A percentile compares a stretch with the other conserved stretches of the same genome.
phyloP scores from a whole-genome alignment of 2,113 vertebrate genomes.

The Passer montanus region DNA sequence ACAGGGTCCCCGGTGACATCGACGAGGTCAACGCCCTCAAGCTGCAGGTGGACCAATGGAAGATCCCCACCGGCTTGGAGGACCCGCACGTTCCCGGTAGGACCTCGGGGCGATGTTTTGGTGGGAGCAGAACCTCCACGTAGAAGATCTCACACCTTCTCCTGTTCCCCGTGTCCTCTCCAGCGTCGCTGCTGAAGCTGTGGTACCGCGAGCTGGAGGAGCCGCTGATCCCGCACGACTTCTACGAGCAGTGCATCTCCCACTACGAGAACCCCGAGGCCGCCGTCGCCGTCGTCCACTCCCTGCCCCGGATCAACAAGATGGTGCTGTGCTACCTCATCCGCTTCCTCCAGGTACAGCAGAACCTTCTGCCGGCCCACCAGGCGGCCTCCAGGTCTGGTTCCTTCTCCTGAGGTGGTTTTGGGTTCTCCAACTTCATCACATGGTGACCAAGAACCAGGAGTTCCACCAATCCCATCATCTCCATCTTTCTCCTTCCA shows the following conservation, averaged over 20 bases:
- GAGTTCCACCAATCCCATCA: background rate
- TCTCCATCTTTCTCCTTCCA: no score
- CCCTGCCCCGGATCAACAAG: constrained; percentile 95
- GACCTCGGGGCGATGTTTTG: accelerated
- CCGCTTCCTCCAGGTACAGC: constrained; percentile 92
- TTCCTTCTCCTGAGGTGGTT: background rate
- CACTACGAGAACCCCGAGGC: constrained; percentile 95
- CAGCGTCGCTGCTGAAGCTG: constrained; percentile 94
- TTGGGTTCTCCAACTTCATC: background rate
- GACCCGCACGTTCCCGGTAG: constrained; percentile 96
- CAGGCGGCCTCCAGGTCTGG: background rate
- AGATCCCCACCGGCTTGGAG: constrained; percentile 93
- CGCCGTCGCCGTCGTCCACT: constrained; percentile 89
- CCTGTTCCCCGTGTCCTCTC: accelerated
- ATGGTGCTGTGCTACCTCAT: constrained; percentile 99
- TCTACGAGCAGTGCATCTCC: constrained; percentile 91
- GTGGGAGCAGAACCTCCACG: accelerated
- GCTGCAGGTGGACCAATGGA: constrained; percentile 97
- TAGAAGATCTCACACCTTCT: background rate
- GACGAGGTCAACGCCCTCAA: constrained; percentile 97
- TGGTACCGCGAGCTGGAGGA: constrained; percentile 98
- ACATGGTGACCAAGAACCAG: background rate
- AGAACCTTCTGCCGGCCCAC: accelerated
- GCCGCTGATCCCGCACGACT: constrained; percentile 93
- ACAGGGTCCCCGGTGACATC: constrained; percentile 96